Evolutionary conservation across 2,797 vertebrate genomes (phyloP).

Genomic region (Distichodus sexfasciatus): DNA sequence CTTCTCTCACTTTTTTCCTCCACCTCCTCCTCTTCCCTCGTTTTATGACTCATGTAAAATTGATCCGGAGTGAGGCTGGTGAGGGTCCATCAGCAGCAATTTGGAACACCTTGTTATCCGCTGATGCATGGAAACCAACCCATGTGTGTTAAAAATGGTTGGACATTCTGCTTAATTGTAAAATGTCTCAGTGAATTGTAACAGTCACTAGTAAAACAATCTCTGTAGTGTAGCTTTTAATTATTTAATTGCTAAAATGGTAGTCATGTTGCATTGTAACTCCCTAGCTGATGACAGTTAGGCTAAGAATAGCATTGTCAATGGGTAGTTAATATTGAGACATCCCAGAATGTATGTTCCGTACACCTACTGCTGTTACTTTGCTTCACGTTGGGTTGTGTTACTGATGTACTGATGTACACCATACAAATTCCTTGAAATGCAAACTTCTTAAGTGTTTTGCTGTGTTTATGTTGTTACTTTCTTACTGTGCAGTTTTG

Average conservation of each 20-base stretch:
- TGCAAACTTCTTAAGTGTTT: too few species aligned
- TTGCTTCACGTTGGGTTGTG: too few species aligned
- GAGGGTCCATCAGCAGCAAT: conserved; percentile 67
- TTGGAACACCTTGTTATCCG: conserved; percentile 75
- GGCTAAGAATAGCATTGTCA: too few species aligned
- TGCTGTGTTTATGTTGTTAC: too few species aligned
- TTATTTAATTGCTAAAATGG: neutral
- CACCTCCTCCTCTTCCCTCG: conserved; percentile 36
- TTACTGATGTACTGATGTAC: too few species aligned
- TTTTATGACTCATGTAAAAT: conserved; percentile 76
- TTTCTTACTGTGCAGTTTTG: too few species aligned
- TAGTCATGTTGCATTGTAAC: too few species aligned
- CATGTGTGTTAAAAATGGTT: conserved; percentile 13
- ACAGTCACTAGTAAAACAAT: neutral
- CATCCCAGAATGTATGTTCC: too few species aligned
- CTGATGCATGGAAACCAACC: conserved; percentile 34
- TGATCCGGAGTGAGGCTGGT: conserved; percentile 56
- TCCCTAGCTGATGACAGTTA: too few species aligned
- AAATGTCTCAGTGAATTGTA: neutral
- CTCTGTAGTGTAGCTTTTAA: neutral
- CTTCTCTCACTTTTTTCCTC: conserved; percentile 44
- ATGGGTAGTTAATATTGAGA: too few species aligned
- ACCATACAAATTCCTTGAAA: too few species aligned
- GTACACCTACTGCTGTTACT: too few species aligned
- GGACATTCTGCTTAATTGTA: conserved; percentile 1